These are phyloP conservation scores for Myzus persicae DNA, from an alignment of 1,140 invertebrate genomes.

Conservation along the genomic window DNA sequence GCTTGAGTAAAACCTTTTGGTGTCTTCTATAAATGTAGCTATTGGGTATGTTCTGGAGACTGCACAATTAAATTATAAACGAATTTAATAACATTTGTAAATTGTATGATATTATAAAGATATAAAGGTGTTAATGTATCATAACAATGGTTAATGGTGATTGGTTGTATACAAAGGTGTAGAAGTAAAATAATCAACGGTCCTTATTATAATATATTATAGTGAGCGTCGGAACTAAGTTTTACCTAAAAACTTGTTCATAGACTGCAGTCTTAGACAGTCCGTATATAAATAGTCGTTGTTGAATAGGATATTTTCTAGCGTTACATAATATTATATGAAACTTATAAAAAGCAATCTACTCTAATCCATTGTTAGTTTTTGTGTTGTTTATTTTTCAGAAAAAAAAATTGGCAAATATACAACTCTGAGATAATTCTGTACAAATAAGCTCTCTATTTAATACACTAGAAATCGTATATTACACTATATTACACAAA, in stretches of 20 bases:
- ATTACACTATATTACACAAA: neutral
- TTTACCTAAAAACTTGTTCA: neutral
- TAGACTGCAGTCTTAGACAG: neutral
- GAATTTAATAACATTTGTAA: neutral
- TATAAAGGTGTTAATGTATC: neutral
- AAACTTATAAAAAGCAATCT: conserved; percentile 9
- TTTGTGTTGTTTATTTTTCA: conserved; percentile 8
- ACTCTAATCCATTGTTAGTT: neutral
- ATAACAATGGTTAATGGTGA: neutral
- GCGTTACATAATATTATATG: conserved; percentile 17
- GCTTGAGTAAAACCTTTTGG: no score
- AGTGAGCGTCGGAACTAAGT: neutral
- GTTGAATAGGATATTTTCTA: conserved; percentile 6
- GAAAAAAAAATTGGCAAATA: conserved; percentile 10
- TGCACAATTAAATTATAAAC: neutral
- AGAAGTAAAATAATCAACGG: neutral
- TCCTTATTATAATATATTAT: neutral
- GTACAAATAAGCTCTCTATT: neutral
- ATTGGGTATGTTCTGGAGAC: neutral
- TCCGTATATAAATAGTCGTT: neutral
- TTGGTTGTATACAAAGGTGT: neutral
- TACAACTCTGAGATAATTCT: neutral
- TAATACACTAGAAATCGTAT: neutral
- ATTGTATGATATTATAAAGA: neutral
- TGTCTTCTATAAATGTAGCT: no score